phyloP scores from a whole-genome alignment of 2,888 invertebrate species.

The Venusia cambrica region DNA sequence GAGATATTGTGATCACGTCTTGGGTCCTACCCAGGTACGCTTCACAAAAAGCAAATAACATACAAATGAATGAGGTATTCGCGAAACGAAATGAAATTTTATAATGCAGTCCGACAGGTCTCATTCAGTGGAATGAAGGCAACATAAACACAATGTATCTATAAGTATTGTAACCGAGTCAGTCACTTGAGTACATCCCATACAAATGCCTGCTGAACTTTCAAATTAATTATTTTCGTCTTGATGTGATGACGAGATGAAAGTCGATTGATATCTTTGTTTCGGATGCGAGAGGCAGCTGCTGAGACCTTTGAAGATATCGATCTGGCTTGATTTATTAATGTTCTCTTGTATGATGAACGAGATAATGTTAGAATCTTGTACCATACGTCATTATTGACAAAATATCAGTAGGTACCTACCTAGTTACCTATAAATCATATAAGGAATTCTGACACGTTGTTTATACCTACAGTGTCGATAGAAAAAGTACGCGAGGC shows the following conservation, averaged over 20 bases:
- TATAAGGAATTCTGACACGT: no score
- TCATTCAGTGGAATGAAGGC: constrained; percentile 6
- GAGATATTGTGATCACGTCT: constrained; percentile 5
- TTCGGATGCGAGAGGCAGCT: constrained; percentile 12
- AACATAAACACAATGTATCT: constrained; percentile 1
- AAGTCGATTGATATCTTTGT: constrained; percentile 20
- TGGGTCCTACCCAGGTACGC: no score
- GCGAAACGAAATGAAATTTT: constrained; percentile 3
- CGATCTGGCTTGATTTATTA: constrained; percentile 21
- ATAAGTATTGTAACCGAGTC: no score
- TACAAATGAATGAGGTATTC: constrained; percentile 2
- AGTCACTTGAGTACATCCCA: no score
- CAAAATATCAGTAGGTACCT: no score
- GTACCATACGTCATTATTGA: no score
- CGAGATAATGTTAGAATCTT: constrained; percentile 5
- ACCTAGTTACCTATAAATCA: no score
- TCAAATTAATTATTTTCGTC: constrained; percentile 1
- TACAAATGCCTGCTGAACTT: neutral
- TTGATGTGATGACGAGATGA: constrained; percentile 14
- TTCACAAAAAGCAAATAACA: constrained; percentile 5
- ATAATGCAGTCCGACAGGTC: constrained; percentile 2
- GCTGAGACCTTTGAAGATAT: constrained; percentile 20
- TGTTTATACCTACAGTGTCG: no score
- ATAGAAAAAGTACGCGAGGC: no score
- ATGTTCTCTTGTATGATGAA: constrained; percentile 4